Evolutionary conservation across 2,113 vertebrate species (phyloP).

Genomic region (Pachyramphus minor): DNA sequence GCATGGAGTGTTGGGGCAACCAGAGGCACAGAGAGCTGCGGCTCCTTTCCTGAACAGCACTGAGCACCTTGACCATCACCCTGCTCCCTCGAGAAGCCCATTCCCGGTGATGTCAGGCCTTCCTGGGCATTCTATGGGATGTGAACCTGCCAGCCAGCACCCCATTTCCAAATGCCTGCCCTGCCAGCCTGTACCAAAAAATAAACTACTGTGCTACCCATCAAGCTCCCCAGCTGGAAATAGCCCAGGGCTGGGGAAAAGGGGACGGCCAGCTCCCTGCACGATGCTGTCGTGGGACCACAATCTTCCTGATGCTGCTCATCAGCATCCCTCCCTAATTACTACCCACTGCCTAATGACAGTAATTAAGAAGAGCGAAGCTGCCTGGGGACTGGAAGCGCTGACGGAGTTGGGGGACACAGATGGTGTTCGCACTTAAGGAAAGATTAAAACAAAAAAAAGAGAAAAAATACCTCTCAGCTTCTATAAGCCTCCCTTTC

Average conservation of each 20-base stretch:
- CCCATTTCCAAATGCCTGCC: not conserved
- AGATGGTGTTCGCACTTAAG: constrained; percentile 69
- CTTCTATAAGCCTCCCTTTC: constrained; percentile 16
- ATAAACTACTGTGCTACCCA: not conserved
- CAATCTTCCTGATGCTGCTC: constrained; percentile 32
- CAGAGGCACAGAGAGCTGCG: not conserved
- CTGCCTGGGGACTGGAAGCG: constrained; percentile 65
- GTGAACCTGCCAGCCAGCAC: not conserved
- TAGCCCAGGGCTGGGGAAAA: not conserved
- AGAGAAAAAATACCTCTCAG: not conserved
- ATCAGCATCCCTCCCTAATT: constrained; percentile 59
- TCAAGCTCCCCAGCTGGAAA: not conserved
- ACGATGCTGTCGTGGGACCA: not conserved
- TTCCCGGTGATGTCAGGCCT: not conserved
- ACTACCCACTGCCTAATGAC: constrained; percentile 65
- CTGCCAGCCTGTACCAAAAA: not conserved
- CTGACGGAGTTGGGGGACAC: constrained; percentile 55
- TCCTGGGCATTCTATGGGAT: not conserved
- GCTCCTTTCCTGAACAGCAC: not conserved
- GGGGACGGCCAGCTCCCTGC: not conserved
- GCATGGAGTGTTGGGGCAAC: rapidly evolving
- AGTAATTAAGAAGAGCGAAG: constrained; percentile 66
- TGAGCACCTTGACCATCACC: not conserved
- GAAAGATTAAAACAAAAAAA: not conserved
- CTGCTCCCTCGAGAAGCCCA: not conserved